Evolutionary conservation across 2,113 vertebrate species (phyloP).

Genomic region (Leucopsar rothschildi): DNA sequence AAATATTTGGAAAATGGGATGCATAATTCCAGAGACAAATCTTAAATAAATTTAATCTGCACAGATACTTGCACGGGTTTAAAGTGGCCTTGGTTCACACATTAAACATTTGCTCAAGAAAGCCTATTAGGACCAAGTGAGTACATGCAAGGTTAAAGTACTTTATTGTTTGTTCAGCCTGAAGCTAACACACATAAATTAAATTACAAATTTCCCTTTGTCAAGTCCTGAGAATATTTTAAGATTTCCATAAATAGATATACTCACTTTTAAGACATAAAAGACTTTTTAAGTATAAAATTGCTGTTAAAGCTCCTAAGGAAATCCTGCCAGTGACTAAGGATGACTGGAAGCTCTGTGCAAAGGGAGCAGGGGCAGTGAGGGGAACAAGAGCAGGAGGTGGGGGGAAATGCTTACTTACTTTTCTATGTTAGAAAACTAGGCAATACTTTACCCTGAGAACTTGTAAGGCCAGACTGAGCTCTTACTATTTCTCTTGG

Average conservation of each 20-base stretch:
- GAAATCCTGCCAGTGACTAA: background rate
- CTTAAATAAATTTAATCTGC: background rate
- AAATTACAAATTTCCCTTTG: background rate
- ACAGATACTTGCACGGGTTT: background rate
- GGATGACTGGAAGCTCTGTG: background rate
- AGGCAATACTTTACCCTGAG: background rate
- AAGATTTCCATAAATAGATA: background rate
- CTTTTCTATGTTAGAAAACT: background rate
- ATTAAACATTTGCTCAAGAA: background rate
- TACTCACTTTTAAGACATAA: background rate
- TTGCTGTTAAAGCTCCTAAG: background rate
- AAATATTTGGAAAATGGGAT: background rate
- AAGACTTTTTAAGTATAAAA: background rate
- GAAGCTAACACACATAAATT: background rate
- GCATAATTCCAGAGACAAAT: background rate
- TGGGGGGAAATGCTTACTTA: background rate
- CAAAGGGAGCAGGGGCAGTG: background rate
- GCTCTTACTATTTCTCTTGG: background rate
- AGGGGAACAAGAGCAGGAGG: background rate
- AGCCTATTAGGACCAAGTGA: background rate
- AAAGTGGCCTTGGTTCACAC: background rate
- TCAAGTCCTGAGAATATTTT: background rate
- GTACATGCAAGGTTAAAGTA: background rate
- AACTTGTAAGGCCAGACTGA: background rate
- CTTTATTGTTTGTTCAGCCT: slow-evolving; percentile 9